These are phyloP conservation scores for Microcebus murinus DNA, from an alignment of 2,113 vertebrate species.

Conservation along the genomic window DNA sequence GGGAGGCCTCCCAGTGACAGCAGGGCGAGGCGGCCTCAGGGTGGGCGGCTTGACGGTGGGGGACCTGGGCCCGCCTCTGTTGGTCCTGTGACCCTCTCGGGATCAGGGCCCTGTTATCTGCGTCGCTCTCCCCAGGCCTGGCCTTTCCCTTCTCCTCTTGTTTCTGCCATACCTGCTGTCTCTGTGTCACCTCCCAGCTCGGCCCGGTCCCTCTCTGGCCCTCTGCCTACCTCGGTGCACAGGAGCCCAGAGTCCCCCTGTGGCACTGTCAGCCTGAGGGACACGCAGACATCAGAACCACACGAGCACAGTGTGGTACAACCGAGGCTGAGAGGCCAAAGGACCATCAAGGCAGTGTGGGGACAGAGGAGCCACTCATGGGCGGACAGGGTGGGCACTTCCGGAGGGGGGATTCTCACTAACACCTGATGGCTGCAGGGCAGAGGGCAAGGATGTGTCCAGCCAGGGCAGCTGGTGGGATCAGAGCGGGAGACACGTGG, in stretches of 20 bases:
- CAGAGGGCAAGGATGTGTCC: not conserved
- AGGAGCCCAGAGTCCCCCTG: not conserved
- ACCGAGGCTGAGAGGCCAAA: not conserved
- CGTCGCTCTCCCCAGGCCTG: not conserved
- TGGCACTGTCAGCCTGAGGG: not conserved
- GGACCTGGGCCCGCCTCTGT: not conserved
- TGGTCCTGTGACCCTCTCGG: not conserved
- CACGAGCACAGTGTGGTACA: too few relatives aligned
- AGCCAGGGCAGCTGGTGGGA: not conserved
- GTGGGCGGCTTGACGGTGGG: not conserved
- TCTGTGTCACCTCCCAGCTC: not conserved
- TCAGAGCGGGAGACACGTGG: not conserved
- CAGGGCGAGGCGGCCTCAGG: not conserved
- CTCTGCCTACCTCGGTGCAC: not conserved
- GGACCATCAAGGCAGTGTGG: not conserved
- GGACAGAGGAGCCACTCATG: not conserved
- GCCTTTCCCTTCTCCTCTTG: not conserved
- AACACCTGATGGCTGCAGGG: not conserved
- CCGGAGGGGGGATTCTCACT: not conserved
- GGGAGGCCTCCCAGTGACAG: not conserved
- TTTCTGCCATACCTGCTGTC: not conserved
- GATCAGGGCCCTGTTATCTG: not conserved
- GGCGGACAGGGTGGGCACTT: not conserved
- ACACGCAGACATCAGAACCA: not conserved
- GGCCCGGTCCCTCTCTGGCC: not conserved